Base-by-base conservation (phyloP, 2,888 invertebrate genomes). In the Hypsopygia costalis region DNA sequence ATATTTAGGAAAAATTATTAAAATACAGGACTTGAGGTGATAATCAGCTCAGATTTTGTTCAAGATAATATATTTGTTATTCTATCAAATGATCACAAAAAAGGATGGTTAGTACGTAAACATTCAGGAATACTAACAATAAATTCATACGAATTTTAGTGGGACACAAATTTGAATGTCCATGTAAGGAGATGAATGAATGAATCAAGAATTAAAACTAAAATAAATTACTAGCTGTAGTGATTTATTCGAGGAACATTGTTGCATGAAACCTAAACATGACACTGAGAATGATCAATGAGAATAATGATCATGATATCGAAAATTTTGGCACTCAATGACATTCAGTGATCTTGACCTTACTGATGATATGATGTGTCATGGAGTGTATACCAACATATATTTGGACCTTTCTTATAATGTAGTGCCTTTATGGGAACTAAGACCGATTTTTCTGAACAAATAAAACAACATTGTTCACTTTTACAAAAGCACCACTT, bases 271-370 rank as follows among this genome's bases (percentile, higher is more conserved):
- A 44, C 43, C 37, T n/a, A n/a, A n/a, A n/a, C n/a, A n/a, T n/a
- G n/a, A n/a, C n/a, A n/a, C n/a, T n/a, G n/a, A n/a, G n/a, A n/a
- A n/a, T n/a, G n/a, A n/a, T n/a, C n/a, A n/a, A 39, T 20, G 27
- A 11, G 51, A 54, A 45, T 40, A 50, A 48, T 54, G 54, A 58
- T 57, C 57, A 57, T 45, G 48, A 34, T 29, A 63, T 66, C 58
- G 64, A 58, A 67, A 53, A 68, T 58, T 74, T 74, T 74, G 73
- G 73, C 73, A 74, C 73, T 70, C 65, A 61, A 57, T 62, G 65
- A 55, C 55, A 49, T 34, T 41, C 22, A 36, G 33, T 40, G 48
- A 38, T 36, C 40, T 37, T 45, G 34, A 32, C 39, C 22, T 35
- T 44, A 40, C 25, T 36, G 6, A 31, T 16, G 27, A 34, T 35